Evolutionary conservation across 2,888 invertebrate species (phyloP), one percentile per base, ranked within the genome.

Genomic region (Incurvaria masculella): DNA sequence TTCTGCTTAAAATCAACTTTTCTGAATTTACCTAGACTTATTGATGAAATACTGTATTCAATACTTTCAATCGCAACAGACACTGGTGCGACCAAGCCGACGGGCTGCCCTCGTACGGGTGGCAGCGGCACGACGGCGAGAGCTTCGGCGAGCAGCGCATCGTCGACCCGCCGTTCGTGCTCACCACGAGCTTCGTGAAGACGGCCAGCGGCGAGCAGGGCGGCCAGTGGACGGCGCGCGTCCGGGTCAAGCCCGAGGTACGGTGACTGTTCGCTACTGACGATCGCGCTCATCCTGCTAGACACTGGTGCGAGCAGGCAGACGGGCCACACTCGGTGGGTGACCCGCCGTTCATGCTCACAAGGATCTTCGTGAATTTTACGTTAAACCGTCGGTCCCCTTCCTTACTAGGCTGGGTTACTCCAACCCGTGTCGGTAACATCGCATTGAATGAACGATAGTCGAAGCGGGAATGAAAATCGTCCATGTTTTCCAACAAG

Each of bases 21-120:
- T 41, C 27, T 57, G n/a, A 3, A n/a, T 41, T 14, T 18, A 21
- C 14, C 19, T 47, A 20, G 21, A 18, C 16, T 43, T 2, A 5
- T 5, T 21, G 17, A 14, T n/a, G n/a, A n/a, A n/a, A n/a, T n/a
- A n/a, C n/a, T n/a, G n/a, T n/a, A n/a, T n/a, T 26, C n/a, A n/a
- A n/a, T n/a, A n/a, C n/a, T n/a, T n/a, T n/a, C 26, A 21, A 21
- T 38, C 46, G n/a, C 58, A 68, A 53, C 62, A 88, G 94, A 54
- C 96, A 97, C 66, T 94, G 93, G 91, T 97, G 97, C 65, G 91
- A 94, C 49, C 93, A 94, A 65, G 84, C 85, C 21, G 96, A 97
- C 62, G 83, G 85, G 56, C 68, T 96, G 40, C 81, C 87, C 4
- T 83, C 86, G 40, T 90, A 94, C 63, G 91, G 93, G 1, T 99